Conservation (phyloP, 2,888 invertebrate genomes). For the Epistrophe eligans region DNA sequence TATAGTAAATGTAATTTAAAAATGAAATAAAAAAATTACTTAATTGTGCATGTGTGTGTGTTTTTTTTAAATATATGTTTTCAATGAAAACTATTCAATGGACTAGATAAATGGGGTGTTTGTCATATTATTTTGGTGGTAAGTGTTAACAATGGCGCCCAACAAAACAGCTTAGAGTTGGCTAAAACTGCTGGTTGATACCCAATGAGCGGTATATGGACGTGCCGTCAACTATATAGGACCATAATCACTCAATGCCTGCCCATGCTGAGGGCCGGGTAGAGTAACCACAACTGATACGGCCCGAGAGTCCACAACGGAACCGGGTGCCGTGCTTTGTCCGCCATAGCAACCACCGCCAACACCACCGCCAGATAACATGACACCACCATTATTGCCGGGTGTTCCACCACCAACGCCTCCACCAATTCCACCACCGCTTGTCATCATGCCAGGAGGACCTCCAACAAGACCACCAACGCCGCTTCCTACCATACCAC, state of each 20-base stretch:
- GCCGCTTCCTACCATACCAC: slow-evolving; percentile 77
- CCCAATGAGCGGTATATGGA: slow-evolving; percentile 84
- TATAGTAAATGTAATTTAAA: slow-evolving; percentile 63
- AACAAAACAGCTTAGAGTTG: slow-evolving; percentile 81
- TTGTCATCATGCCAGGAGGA: slow-evolving; percentile 83
- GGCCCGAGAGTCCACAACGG: slow-evolving; percentile 83
- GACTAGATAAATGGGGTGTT: slow-evolving; percentile 75
- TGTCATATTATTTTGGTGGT: slow-evolving; percentile 64
- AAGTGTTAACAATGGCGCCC: slow-evolving; percentile 65
- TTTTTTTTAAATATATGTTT: slow-evolving; percentile 46
- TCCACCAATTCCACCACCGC: slow-evolving; percentile 79
- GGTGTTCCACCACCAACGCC: slow-evolving; percentile 78
- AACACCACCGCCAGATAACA: slow-evolving; percentile 78
- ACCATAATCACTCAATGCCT: slow-evolving; percentile 84
- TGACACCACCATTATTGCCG: slow-evolving; percentile 80
- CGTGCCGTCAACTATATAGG: slow-evolving; percentile 85
- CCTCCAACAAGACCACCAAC: slow-evolving; percentile 81
- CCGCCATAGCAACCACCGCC: slow-evolving; percentile 82
- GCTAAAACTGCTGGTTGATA: slow-evolving; percentile 84
- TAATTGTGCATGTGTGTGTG: slow-evolving; percentile 73
- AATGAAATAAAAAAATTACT: slow-evolving; percentile 59
- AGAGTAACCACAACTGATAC: slow-evolving; percentile 84
- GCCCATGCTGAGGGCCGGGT: slow-evolving; percentile 84
- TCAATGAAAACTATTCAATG: slow-evolving; percentile 70
- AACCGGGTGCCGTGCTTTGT: slow-evolving; percentile 81